Conservation (phyloP, 2,888 invertebrate species). For the Clanis bilineata region DNA sequence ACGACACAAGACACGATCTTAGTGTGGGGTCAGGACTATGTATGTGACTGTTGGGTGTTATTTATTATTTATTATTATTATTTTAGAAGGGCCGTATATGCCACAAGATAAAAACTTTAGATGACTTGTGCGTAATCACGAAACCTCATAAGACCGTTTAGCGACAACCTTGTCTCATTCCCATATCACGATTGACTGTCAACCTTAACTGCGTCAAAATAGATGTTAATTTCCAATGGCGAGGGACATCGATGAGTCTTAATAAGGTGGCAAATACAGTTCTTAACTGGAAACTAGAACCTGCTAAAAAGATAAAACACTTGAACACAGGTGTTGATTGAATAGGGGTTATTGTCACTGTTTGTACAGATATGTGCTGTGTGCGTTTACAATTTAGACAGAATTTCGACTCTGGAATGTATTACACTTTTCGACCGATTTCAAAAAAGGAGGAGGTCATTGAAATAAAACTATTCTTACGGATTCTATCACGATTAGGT, state of each 20-base stretch:
- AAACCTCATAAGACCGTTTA: neutral
- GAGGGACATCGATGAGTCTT: neutral
- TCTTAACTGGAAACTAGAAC: slow-evolving; percentile 41
- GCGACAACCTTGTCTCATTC: neutral
- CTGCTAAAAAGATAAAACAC: slow-evolving; percentile 67
- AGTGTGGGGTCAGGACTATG: too few species aligned
- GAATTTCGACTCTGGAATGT: slow-evolving; percentile 23
- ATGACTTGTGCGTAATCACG: neutral
- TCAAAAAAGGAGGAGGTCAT: too few species aligned
- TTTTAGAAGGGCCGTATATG: neutral
- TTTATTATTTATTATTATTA: too few species aligned
- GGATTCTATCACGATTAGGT: too few species aligned
- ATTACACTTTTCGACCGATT: slow-evolving; percentile 1
- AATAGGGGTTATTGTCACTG: slow-evolving; percentile 49
- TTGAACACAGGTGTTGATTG: slow-evolving; percentile 53
- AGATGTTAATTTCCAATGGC: neutral
- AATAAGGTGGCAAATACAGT: slow-evolving; percentile 17
- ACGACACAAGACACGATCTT: too few species aligned
- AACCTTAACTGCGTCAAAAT: neutral
- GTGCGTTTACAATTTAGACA: slow-evolving; percentile 29
- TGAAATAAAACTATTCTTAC: too few species aligned
- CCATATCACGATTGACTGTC: neutral
- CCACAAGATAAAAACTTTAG: neutral
- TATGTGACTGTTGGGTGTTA: too few species aligned
- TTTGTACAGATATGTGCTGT: slow-evolving; percentile 32